Percentiles rank a stretch among this genome's conserved stretches.
Conservation (phyloP, 2,797 vertebrate species). For the Sylvia borin region DNA sequence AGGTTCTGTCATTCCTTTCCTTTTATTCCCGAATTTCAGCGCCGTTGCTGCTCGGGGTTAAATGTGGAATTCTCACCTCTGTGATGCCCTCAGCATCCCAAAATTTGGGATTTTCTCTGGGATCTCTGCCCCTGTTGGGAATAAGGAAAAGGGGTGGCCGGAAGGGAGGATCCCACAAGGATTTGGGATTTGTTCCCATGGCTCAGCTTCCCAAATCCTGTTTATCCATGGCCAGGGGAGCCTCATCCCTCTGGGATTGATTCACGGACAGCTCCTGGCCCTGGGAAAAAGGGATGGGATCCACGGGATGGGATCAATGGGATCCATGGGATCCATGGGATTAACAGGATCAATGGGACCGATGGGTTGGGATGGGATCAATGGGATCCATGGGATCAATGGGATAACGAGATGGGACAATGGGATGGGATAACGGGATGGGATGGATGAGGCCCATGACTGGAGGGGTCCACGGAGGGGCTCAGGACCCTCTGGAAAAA, state of each 20-base stretch:
- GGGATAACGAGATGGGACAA: neutral
- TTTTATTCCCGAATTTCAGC: neutral
- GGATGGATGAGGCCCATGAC: neutral
- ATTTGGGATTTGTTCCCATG: neutral
- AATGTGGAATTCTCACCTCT: fast-evolving
- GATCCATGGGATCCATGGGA: too few relatives aligned
- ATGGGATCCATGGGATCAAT: too few relatives aligned
- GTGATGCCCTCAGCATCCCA: neutral
- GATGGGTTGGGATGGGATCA: neutral
- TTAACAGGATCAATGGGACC: too few relatives aligned
- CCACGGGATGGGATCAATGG: too few relatives aligned
- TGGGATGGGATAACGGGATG: neutral
- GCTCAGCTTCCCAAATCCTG: neutral
- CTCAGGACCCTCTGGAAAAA: neutral
- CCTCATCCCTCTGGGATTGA: neutral
- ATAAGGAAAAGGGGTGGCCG: fast-evolving
- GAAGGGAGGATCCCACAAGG: fast-evolving
- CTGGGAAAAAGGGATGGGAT: neutral
- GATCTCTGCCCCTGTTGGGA: fast-evolving
- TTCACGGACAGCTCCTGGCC: fast-evolving
- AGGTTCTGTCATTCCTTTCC: neutral
- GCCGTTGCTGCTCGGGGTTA: fast-evolving
- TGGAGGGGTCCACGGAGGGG: neutral
- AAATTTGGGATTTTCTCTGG: fast-evolving
- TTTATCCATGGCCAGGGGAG: fast-evolving